Percentiles rank a stretch among this genome's conserved stretches.
Conservation (phyloP, 2,113 vertebrate species). For the Chamaea fasciata region DNA sequence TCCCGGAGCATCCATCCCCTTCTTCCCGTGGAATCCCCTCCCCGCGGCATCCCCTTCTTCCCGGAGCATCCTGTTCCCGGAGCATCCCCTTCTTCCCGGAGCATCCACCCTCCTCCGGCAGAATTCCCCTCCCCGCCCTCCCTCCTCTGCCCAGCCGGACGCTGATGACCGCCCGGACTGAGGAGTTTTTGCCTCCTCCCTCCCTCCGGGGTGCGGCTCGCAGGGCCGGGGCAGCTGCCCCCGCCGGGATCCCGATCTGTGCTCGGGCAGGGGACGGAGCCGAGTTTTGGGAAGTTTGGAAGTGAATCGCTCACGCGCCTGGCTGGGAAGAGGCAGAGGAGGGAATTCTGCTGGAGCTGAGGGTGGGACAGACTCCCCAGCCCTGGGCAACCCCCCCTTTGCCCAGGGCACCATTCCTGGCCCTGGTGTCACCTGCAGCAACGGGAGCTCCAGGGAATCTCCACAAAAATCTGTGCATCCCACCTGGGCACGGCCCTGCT, state of each 20-base stretch:
- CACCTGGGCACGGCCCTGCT: background rate
- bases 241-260: accelerated
- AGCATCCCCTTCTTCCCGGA: background rate
- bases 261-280: background rate
- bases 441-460: background rate
- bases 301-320: accelerated
- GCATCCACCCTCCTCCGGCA: background rate
- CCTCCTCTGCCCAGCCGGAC: background rate
- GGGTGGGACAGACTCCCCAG: background rate
- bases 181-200: background rate
- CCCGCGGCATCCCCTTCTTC: too few species aligned
- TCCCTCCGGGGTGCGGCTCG: background rate
- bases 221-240: background rate
- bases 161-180: accelerated
- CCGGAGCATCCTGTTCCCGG: too few species aligned
- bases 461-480: background rate
- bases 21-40: background rate
- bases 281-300: background rate
- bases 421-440: background rate
- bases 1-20: too few species aligned
- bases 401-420: background rate
- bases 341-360: background rate
- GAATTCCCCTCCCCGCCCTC: background rate
- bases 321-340: background rate
- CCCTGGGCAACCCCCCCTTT: background rate